Evolutionary conservation across 2,113 vertebrate species (phyloP).

Genomic region (Motacilla alba): DNA sequence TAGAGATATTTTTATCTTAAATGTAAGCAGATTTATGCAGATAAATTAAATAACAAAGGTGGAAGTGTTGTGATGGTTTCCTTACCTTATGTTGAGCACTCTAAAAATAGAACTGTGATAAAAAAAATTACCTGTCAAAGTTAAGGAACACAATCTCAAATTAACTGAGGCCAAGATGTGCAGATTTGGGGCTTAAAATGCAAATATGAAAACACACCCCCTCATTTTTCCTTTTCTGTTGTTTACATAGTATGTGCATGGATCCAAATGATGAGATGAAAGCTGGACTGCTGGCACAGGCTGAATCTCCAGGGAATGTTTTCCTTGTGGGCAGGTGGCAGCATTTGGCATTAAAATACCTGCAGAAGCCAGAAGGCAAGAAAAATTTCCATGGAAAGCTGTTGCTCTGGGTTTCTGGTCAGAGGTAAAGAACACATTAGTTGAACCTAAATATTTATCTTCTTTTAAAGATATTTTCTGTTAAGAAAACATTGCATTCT

Average conservation of each 20-base stretch:
- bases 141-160: background rate
- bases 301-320: conserved; percentile 82
- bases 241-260: conserved; percentile 81
- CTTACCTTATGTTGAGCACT: background rate
- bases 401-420: conserved; percentile 89
- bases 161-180: background rate
- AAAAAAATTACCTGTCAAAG: background rate
- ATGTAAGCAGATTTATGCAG: background rate
- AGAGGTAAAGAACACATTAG: conserved; percentile 77
- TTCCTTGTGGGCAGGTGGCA: conserved; percentile 86
- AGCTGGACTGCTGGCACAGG: conserved; percentile 88
- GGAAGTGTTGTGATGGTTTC: background rate
- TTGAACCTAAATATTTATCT: background rate
- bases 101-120: background rate
- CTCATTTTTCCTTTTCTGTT: background rate
- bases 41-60: background rate
- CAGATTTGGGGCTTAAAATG: background rate
- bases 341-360: conserved; percentile 89
- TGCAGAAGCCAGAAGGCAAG: conserved; percentile 89
- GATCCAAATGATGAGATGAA: conserved; percentile 93
- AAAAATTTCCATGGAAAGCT: conserved; percentile 86
- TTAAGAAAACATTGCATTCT: background rate
- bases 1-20: background rate
- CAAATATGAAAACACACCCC: background rate
- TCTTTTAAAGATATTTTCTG: background rate